Evolutionary conservation across 2,888 invertebrate species (phyloP).

Genomic region (Chrysolina oricalcia): DNA sequence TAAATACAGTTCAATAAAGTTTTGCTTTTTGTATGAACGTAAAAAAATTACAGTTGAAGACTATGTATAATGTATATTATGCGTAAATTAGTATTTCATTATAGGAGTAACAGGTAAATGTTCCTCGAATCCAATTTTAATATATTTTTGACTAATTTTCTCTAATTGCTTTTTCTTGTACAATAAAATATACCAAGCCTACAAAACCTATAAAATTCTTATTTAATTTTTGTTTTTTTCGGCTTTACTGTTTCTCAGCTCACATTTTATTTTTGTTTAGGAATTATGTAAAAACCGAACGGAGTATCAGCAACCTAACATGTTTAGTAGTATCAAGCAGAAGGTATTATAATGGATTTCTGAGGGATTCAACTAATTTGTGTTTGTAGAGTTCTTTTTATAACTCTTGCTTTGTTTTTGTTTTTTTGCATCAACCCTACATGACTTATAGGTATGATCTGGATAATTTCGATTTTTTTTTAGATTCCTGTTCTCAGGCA

Average conservation of each 20-base stretch:
- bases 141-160: too few relatives aligned
- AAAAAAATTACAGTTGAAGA: too few relatives aligned
- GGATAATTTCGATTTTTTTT: conserved; percentile 49
- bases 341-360: conserved; percentile 53
- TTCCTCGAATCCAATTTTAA: too few relatives aligned
- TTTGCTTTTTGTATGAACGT: too few relatives aligned
- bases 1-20: too few relatives aligned
- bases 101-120: too few relatives aligned
- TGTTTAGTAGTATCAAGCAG: conserved; percentile 78
- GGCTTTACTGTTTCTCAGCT: conserved; percentile 36
- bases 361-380: conserved; percentile 14
- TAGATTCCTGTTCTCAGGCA: conserved; percentile 79
- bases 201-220: not conserved
- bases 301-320: conserved; percentile 74
- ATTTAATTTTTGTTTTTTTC: conserved; percentile 26
- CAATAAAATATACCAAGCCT: not conserved
- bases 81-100: too few relatives aligned
- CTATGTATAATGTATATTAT: too few relatives aligned
- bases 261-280: conserved; percentile 69
- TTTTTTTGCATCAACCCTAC: conserved; percentile 18
- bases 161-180: too few relatives aligned
- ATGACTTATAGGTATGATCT: not conserved
- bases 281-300: conserved; percentile 78
- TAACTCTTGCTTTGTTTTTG: conserved; percentile 26
- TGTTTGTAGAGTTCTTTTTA: conserved; percentile 30